Evolutionary conservation across 2,888 invertebrate species (phyloP).

Genomic region (Dusona sp.): DNA sequence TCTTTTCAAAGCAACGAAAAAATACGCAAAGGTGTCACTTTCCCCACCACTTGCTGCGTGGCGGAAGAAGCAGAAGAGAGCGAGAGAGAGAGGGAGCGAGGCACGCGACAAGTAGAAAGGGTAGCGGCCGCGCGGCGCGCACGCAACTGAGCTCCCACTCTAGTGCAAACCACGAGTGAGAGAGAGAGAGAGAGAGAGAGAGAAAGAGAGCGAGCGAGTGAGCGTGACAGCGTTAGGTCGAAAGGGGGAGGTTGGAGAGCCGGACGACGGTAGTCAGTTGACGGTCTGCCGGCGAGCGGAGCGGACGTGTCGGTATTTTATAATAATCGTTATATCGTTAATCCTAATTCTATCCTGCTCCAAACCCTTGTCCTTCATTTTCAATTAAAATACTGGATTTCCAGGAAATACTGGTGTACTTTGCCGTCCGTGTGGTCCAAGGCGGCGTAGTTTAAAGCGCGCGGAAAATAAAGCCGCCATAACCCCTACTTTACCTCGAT

Average conservation of each 20-base stretch:
- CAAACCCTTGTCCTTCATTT: slow-evolving; percentile 60
- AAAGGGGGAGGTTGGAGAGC: slow-evolving; percentile 34
- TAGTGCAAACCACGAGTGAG: slow-evolving; percentile 10
- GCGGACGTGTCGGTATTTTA: slow-evolving; percentile 75
- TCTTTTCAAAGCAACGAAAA: not conserved
- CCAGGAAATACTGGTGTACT: slow-evolving; percentile 47
- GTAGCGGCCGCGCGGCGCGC: slow-evolving; percentile 2
- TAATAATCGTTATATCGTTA: not conserved
- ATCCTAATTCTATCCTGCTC: slow-evolving; percentile 35
- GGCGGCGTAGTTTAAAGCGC: slow-evolving; percentile 45
- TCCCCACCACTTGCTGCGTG: slow-evolving; percentile 13
- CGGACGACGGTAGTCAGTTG: slow-evolving; percentile 83
- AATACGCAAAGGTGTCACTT: not conserved
- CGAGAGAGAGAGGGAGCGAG: not conserved
- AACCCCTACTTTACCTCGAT: slow-evolving; percentile 36
- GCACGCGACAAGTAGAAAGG: slow-evolving; percentile 21
- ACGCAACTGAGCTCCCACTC: slow-evolving; percentile 23
- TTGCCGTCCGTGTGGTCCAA: slow-evolving; percentile 52
- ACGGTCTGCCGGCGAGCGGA: slow-evolving; percentile 83
- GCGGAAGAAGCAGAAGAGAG: not conserved
- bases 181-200: not conserved
- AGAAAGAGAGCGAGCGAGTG: slow-evolving; percentile 6
- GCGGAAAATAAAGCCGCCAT: slow-evolving; percentile 57
- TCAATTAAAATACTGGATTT: not conserved
- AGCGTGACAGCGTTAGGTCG: slow-evolving; percentile 9